A percentile compares a stretch with the other conserved stretches of the same genome.
phyloP scores from a whole-genome alignment of 2,797 vertebrate species.

The Etheostoma nigrum region DNA sequence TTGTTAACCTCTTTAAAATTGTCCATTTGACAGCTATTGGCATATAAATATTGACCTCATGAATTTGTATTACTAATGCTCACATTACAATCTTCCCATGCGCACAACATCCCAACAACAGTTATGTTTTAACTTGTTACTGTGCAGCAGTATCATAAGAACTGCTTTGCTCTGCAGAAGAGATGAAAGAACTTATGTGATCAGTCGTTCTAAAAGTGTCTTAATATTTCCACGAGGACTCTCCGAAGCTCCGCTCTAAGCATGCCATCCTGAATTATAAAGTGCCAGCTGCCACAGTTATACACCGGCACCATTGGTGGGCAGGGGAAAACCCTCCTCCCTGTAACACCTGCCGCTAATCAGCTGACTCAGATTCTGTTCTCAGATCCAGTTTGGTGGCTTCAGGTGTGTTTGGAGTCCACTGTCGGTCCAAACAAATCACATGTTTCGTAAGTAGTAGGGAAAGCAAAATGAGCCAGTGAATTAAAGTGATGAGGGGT shows the following conservation, averaged over 20 bases:
- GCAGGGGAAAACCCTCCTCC: constrained; percentile 45
- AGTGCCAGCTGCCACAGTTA: constrained; percentile 68
- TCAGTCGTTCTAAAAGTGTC: constrained; percentile 66
- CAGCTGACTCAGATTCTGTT: constrained; percentile 43
- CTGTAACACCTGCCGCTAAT: constrained; percentile 63
- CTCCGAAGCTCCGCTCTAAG: constrained; percentile 45
- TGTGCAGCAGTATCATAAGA: constrained; percentile 12
- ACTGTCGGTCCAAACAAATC: background rate
- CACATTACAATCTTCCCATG: background rate
- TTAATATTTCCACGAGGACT: constrained; percentile 66
- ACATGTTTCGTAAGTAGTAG: background rate
- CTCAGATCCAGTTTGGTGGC: constrained; percentile 22
- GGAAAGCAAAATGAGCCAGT: constrained; percentile 4
- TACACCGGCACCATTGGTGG: constrained; percentile 49
- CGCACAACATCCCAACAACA: background rate
- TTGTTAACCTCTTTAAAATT: background rate
- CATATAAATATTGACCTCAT: background rate
- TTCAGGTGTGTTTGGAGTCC: constrained; percentile 43
- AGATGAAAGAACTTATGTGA: constrained; percentile 46
- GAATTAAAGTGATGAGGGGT: background rate
- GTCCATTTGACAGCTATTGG: background rate
- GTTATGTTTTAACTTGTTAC: background rate
- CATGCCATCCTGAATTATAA: constrained; percentile 67
- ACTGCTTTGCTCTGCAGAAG: constrained; percentile 5
- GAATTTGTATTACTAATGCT: background rate